Evolutionary conservation across 2,797 vertebrate species (phyloP), one percentile per base, ranked within the genome.

Genomic region (Sebastiscus albofasciatus): DNA sequence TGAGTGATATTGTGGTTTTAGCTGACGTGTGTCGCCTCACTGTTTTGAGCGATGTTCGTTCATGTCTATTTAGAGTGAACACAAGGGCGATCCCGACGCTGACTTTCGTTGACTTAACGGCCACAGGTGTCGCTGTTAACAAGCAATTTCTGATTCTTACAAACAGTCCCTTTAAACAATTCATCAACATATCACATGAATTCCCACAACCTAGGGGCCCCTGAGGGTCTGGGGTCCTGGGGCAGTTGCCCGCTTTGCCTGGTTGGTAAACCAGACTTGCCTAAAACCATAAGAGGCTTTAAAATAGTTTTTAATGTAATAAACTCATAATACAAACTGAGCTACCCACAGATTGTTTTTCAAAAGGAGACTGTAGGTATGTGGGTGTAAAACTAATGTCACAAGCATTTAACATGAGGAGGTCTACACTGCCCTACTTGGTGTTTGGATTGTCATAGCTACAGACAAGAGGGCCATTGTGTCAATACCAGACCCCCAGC

Each of bases 401-500:
- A 60, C 22, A 16, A 36, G 4, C 42, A 29, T 54, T 27, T 2
- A 67, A 36, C 42, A 75, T 2, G 3, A 18, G 68, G 70, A 24
- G 27, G 31, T 59, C 39, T 64, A 7, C 22, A 8, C 54, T 68
- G 60, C 39, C 20, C 69, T 39, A 33, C 71, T 72, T 83, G 46
- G 46, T 85, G 83, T 90, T 83, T 68, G 64, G 67, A 86, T 89
- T 84, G 87, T 91, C 89, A 93, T 91, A 83, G 92, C 88, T 86
- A 96, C 91, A 86, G 84, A 92, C 94, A 92, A 88, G 39, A 68
- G 70, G 71, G 20, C 79, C 86, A 89, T 70, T 91, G 82, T 91
- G 89, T 87, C 82, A 87, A 79, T 65, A 83, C 67, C 77, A 93
- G 79, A 81, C 89, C 82, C 83, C 72, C 68, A 62, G 66, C 59